Base-by-base conservation (phyloP, 2,113 vertebrate genomes). In the Maccullochella peelii region DNA sequence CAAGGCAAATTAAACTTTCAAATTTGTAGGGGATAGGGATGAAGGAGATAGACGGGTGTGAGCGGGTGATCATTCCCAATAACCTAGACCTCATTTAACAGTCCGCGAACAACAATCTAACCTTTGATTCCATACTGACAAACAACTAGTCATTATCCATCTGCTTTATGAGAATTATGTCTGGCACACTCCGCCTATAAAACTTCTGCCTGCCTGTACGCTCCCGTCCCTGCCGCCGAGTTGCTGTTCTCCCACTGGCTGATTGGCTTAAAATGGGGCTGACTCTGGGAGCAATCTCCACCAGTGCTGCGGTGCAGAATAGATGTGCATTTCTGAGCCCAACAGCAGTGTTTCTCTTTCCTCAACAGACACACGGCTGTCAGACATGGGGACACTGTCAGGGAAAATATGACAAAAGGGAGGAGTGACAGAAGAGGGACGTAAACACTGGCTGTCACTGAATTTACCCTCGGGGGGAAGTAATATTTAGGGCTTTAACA, bases 101-200 rank as follows among this genome's bases (percentile, higher is more conserved):
- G 93, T 92, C 93, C 55, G 79, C 89, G 69, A 96, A 93, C 94
- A 94, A 92, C 88, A 92, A 94, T 90, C 93, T 94, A 93, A 94
- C 93, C 94, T 96, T 93, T 93, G 94, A 93, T 92, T 93, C 88
- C 86, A 85, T 90, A 54, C 91, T 87, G 91, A 94, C 94, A 95
- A 93, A 95, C 95, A 95, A 95, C 92, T 71, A 89, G 94, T 93
- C 91, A 95, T 95, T 95, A 95, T 91, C 95, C 95, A 95, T 95
- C 95, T 96, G 95, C 92, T 95, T 92, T 91, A 91, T 92, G 93
- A 92, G 93, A 90, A 89, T 80, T 84, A 87, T 84, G 88, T 91
- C 85, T 85, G 80, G 91, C 91, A 85, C 86, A 81, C 79, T 76
- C 65, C 33, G 87, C 73, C 88, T 82, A 91, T 95, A 92, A 95